Base-by-base conservation (phyloP, 2,113 vertebrate species). In the Aythya baeri region DNA sequence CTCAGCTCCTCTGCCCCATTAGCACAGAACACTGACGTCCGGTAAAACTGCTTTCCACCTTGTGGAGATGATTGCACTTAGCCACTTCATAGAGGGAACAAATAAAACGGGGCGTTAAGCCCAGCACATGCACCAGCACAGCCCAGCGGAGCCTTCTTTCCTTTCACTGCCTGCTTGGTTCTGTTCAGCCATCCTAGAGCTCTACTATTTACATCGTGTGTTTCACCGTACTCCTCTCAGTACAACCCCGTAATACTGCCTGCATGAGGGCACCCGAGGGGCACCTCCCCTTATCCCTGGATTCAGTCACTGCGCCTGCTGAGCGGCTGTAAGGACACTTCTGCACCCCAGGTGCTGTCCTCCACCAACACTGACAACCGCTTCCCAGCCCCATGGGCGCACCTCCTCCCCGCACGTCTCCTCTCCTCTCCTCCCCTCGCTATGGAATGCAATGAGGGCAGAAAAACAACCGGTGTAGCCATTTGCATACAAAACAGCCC, bases 31-130 rank as follows among this genome's bases (percentile, higher is more conserved):
- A 20, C 79, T 32, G 14, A 32, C 5, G 16, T 74, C 83, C 81
- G 82, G 78, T 67, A 88, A 75, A 79, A 49, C 41, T 44, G 43
- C 61, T 36, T 83, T 88, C 66, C 62, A 86, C 71, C 41, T 49
- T 17, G 38, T 20, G 54, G 54, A 38, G 80, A 78, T 83, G 88
- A 96, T 91, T 95, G 94, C 97, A 93, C 95, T 95, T 87, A n/a
- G 59, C 97, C 95, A 91, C 92, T 74, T 65, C 67, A 70, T 43
- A 80, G 29, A 73, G 67, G n/a, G 74, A 93, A 78, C 70, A 86
- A 88, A 90, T 38, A 74, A 83, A 86, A 34, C 5, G 11, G 20
- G 74, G 83, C 58, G 26, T 61, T 46, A 72, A 67, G 62, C 38
- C 49, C 80, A 94, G 87, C 61, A 93, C 62, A 29, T 44, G 89